A percentile compares a stretch with the other conserved stretches of the same genome.
phyloP scores from a whole-genome alignment of 1,140 invertebrate genomes.

The Scylla paramamosain region DNA sequence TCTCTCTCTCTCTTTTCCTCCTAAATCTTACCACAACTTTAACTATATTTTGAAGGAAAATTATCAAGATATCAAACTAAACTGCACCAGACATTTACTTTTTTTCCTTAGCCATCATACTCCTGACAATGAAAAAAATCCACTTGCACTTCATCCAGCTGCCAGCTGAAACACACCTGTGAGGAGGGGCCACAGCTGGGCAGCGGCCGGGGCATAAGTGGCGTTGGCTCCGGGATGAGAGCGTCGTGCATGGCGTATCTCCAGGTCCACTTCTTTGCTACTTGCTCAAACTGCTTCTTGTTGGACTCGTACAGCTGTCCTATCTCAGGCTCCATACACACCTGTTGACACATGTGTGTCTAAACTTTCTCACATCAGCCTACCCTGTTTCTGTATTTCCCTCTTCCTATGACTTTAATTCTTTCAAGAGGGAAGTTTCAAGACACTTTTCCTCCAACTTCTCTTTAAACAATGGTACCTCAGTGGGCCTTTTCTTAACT shows the following conservation, averaged over 20 bases:
- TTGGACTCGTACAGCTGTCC: constrained; percentile 90
- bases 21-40: too few relatives aligned
- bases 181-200: not conserved
- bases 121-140: too few relatives aligned
- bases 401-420: too few relatives aligned
- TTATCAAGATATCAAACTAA: too few relatives aligned
- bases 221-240: constrained; percentile 78
- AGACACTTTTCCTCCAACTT: not conserved
- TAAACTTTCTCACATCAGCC: too few relatives aligned
- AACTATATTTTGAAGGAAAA: too few relatives aligned
- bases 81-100: too few relatives aligned
- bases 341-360: constrained; percentile 80
- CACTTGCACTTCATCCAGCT: not conserved
- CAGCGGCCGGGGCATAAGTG: not conserved
- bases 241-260: constrained; percentile 95
- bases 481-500: too few relatives aligned
- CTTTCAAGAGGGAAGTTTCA: too few relatives aligned
- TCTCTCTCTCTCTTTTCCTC: too few relatives aligned
- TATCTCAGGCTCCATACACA: constrained; percentile 95
- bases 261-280: constrained; percentile 94
- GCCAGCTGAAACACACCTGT: not conserved
- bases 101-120: too few relatives aligned
- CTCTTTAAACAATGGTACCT: too few relatives aligned
- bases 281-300: constrained; percentile 88
- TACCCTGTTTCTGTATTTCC: not conserved